These are phyloP conservation scores for Delichon dasypus DNA, from an alignment of 2,797 vertebrate species.

Conservation along the genomic window DNA sequence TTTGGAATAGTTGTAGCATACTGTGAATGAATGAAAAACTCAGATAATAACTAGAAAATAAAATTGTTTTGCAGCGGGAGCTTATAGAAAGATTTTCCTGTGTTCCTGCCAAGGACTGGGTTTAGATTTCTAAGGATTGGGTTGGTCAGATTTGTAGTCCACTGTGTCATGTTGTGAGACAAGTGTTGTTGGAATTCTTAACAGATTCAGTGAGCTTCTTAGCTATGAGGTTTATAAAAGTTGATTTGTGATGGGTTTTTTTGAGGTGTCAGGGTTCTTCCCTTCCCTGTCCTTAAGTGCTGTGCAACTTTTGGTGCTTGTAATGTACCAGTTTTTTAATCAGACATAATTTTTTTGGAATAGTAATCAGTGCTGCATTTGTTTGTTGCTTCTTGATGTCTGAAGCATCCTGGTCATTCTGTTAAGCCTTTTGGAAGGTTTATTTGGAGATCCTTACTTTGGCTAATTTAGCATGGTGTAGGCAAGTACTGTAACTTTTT, in stretches of 20 bases:
- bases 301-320: background rate
- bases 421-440: background rate
- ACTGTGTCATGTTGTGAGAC: rapidly evolving
- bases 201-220: background rate
- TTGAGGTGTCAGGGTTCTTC: background rate
- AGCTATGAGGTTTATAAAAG: background rate
- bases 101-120: background rate
- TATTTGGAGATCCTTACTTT: background rate
- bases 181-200: background rate
- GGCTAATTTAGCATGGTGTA: background rate
- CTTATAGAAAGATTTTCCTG: background rate
- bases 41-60: background rate
- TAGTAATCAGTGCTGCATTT: background rate
- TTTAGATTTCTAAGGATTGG: background rate
- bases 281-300: background rate
- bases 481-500: background rate
- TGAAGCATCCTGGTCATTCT: background rate
- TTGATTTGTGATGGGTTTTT: background rate
- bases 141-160: background rate
- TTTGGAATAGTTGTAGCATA: background rate
- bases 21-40: background rate
- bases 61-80: background rate
- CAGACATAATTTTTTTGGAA: background rate
- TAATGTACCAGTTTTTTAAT: background rate
- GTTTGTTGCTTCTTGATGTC: background rate